Conservation (phyloP, 2,113 vertebrate genomes). For the Amphiprion percula region DNA sequence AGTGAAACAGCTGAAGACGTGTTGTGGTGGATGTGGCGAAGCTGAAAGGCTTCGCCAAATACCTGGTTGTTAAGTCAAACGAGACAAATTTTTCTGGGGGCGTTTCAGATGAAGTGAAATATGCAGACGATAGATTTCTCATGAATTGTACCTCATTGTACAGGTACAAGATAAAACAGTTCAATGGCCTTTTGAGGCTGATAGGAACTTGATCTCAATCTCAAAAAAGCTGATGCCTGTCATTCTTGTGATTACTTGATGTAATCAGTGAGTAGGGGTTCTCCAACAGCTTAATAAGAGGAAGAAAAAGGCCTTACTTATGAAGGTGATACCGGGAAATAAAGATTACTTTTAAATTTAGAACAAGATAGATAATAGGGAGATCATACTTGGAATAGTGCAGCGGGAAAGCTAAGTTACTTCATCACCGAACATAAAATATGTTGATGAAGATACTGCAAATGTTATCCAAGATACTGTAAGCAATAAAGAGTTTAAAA, state of each 20-base stretch:
- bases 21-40: constrained; percentile 50
- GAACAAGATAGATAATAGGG: not conserved
- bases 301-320: not conserved
- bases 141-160: not conserved
- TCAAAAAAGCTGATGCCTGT: not conserved
- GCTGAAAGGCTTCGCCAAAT: constrained; percentile 51
- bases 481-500: too few relatives aligned
- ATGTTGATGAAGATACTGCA: too few relatives aligned
- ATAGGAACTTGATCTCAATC: not conserved
- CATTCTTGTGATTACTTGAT: not conserved
- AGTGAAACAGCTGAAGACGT: constrained; percentile 58
- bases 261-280: not conserved
- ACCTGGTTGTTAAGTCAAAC: constrained; percentile 14
- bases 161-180: not conserved
- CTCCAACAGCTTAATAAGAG: not conserved
- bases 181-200: not conserved
- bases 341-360: too few relatives aligned
- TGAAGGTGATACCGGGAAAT: not conserved
- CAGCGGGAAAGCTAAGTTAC: too few relatives aligned
- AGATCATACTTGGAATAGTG: too few relatives aligned
- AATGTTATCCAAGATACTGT: too few relatives aligned
- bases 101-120: not conserved
- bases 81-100: not conserved
- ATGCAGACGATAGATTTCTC: not conserved
- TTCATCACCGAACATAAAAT: too few relatives aligned